Evolutionary conservation across 2,797 vertebrate species (phyloP), one percentile per base, ranked within the genome.

Genomic region (Heterohyrax brucei): DNA sequence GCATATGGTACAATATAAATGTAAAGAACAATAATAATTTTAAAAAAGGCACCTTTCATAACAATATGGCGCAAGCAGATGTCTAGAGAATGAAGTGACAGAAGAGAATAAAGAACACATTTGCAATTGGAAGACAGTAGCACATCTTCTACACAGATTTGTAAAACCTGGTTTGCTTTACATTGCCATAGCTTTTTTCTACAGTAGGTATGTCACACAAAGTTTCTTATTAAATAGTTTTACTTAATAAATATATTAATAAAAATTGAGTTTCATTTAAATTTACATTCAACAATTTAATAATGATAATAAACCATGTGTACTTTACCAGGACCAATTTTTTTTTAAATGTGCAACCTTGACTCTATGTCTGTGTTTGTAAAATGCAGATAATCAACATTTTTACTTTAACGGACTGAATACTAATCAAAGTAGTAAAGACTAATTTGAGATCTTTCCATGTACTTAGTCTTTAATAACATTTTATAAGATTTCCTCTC

Each of bases 31-130:
- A 18, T 16, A 48, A 30, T 81, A 12, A 89, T 24, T 39, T 39
- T 39, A 39, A 78, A 24, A 75, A 88, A 86, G 81, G 66, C 30
- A 78, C 10, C 83, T 18, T 75, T 82, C 50, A 21, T 62, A 91
- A 87, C 70, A 70, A 83, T 30, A 91, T 33, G 2, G 59, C 88
- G 18, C 5, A 82, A 79, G 28, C 73, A 94, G 50, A 28, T 86
- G 30, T 75, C 80, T 79, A n/a, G 19, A 95, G 64, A 3, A 89
- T 66, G 80, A 95, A 72, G 19, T 66, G 79, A 90, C 19, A 33
- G 18, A 39, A 87, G 21, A 82, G 48, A 90, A 61, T 81, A 73
- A 72, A 82, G 50, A 78, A 53, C 0, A 33, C 50, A 68, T n/a
- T 59, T 81, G 6, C 73, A 83, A 56, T 50, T 92, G 44, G 28